Percentiles rank a stretch among this genome's conserved stretches.
Evolutionary conservation across 2,113 vertebrate genomes (phyloP).

Genomic region (Coryphaenoides rupestris): DNA sequence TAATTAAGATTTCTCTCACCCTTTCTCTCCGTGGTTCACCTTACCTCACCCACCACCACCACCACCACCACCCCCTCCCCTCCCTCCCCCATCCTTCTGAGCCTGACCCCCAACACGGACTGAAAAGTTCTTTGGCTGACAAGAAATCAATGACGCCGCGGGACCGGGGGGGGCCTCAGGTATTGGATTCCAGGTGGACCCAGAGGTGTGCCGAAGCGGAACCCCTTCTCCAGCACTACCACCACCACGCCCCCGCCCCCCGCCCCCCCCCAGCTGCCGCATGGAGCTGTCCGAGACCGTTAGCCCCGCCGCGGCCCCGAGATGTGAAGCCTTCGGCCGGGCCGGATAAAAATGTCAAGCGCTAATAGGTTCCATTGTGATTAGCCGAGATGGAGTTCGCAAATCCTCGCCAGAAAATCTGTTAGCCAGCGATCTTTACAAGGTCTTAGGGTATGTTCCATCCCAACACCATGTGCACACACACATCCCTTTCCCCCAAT

Average conservation of each 20-base stretch:
- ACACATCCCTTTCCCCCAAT: neutral
- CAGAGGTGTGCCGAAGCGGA: slow-evolving; percentile 52
- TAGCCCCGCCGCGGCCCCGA: slow-evolving; percentile 51
- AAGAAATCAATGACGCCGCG: slow-evolving; percentile 73
- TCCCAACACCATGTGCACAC: neutral
- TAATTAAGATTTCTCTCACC: slow-evolving; percentile 80
- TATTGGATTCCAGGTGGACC: slow-evolving; percentile 78
- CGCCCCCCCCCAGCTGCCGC: slow-evolving; percentile 28
- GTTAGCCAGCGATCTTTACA: slow-evolving; percentile 72
- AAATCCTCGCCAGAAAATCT: slow-evolving; percentile 70
- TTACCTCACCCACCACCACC: neutral
- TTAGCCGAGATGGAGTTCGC: slow-evolving; percentile 68
- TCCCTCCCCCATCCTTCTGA: neutral
- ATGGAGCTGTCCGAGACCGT: slow-evolving; percentile 56
- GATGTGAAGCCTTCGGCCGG: slow-evolving; percentile 67
- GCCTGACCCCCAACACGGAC: slow-evolving; percentile 45
- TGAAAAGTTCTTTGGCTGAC: slow-evolving; percentile 72
- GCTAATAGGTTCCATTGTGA: slow-evolving; percentile 81
- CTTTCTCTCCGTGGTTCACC: slow-evolving; percentile 21
- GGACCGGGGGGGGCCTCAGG: slow-evolving; percentile 58
- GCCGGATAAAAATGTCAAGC: slow-evolving; percentile 76
- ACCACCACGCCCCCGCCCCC: neutral
- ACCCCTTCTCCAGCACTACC: no score
- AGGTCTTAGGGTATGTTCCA: slow-evolving; percentile 64
- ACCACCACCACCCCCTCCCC: slow-evolving; percentile 16